Conservation (phyloP, 2,113 vertebrate genomes). For the Stigmatopora argus region DNA sequence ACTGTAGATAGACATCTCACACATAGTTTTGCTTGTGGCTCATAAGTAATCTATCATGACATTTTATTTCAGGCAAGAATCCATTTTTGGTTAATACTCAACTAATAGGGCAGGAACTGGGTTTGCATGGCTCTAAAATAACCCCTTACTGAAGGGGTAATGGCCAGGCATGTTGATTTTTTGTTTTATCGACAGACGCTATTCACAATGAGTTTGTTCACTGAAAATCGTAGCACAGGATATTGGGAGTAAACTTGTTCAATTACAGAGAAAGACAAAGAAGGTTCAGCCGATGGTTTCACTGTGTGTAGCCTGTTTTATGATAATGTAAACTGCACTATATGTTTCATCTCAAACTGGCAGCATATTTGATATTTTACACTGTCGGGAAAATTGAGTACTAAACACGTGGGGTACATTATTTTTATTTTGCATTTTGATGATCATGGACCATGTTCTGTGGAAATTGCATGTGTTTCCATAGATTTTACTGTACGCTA, state of each 20-base stretch:
- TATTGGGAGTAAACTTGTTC: conserved; percentile 8
- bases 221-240: conserved; percentile 19
- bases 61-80: conserved; percentile 72
- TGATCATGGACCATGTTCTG: too few species aligned
- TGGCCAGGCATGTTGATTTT: conserved; percentile 24
- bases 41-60: conserved; percentile 70
- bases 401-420: too few species aligned
- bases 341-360: too few species aligned
- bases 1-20: conserved; percentile 56
- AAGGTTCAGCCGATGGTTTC: not conserved
- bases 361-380: too few species aligned
- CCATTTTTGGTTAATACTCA: conserved; percentile 66
- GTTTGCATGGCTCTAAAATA: conserved; percentile 54
- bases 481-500: too few species aligned
- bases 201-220: conserved; percentile 33
- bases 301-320: not conserved
- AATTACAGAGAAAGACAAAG: not conserved
- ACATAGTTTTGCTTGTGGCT: conserved; percentile 51
- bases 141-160: conserved; percentile 22
- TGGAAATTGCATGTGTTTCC: too few species aligned
- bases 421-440: too few species aligned
- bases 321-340: not conserved
- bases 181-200: conserved; percentile 41
- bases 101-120: conserved; percentile 59
- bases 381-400: too few species aligned